Base-by-base conservation (phyloP, 2,888 invertebrate species). In the Syritta pipiens region DNA sequence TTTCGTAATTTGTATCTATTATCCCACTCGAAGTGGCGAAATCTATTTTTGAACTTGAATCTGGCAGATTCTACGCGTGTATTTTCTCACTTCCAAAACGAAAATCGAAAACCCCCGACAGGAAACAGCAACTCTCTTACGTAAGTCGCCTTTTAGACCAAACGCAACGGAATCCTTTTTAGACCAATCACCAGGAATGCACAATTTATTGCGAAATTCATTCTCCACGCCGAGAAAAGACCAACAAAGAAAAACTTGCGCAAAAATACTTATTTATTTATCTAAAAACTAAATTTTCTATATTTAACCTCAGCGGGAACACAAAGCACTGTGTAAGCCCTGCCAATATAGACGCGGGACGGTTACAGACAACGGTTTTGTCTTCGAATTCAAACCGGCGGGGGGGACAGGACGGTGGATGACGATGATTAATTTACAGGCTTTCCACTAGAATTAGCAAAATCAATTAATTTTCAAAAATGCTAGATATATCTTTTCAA, bases 241-340 rank as follows among this genome's bases (percentile, higher is more conserved):
- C 19, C 7, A 14, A 35, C 2, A 24, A 17, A 10, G 12, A 57
- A 35, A 59, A 49, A 69, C 46, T 69, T 69, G 69, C 57, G 65
- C 59, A 71, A 42, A n/a, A n/a, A 60, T 26, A 49, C 20, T 44
- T 57, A 55, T 69, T 55, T 37, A 63, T 46, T 57, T 30, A 69
- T 65, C 26, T 59, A 48, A 77, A 30, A 10, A 44, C 53, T 67
- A 55, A 62, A 57, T 44, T 57, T 71, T 77, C 77, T 77, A 77
- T 67, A 77, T 67, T 71, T 77, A 77, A 65, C 51, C 24, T 10
- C 30, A 67, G 71, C 71, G 20, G 65, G 22, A 46, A 40, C 26
- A 65, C 26, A 40, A 71, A 62, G 55, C 55, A 67, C 46, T 17
- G 32, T n/a, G n/a, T 10, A 26, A 37, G 53, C 77, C 77, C 77